Conservation (phyloP, 2,113 vertebrate species). For the Ovis canadensis region DNA sequence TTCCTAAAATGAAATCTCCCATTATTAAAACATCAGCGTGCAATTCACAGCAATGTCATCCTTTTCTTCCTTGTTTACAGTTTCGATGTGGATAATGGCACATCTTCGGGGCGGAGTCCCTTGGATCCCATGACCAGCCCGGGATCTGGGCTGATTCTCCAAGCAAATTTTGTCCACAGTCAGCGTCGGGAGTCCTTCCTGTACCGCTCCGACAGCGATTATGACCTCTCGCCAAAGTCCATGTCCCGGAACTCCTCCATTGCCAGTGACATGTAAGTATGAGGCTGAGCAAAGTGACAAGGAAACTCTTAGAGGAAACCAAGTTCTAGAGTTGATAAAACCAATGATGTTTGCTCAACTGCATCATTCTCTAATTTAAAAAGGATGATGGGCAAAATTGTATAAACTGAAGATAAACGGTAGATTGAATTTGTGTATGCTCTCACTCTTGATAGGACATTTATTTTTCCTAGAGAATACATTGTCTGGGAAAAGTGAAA, state of each 20-base stretch:
- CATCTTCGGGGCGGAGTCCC: slow-evolving; percentile 96
- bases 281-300: neutral
- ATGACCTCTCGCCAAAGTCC: slow-evolving; percentile 98
- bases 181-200: slow-evolving; percentile 98
- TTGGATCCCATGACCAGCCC: slow-evolving; percentile 99
- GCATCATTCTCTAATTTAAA: neutral
- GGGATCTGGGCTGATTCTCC: slow-evolving; percentile 96
- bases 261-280: slow-evolving; percentile 98
- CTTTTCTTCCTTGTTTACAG: slow-evolving; percentile 73
- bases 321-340: neutral
- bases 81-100: slow-evolving; percentile 99
- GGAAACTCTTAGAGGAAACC: neutral
- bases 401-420: neutral
- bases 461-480: neutral
- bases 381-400: neutral
- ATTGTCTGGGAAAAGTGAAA: neutral
- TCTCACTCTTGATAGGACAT: neutral
- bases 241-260: slow-evolving; percentile 99
- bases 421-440: neutral
- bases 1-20: neutral
- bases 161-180: slow-evolving; percentile 98
- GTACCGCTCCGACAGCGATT: slow-evolving; percentile 98
- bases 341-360: neutral
- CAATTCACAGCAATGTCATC: neutral
- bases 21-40: neutral